A percentile compares a stretch with the other conserved stretches of the same genome.
Evolutionary conservation across 2,113 vertebrate species (phyloP).

Genomic region (Cottus gobio): DNA sequence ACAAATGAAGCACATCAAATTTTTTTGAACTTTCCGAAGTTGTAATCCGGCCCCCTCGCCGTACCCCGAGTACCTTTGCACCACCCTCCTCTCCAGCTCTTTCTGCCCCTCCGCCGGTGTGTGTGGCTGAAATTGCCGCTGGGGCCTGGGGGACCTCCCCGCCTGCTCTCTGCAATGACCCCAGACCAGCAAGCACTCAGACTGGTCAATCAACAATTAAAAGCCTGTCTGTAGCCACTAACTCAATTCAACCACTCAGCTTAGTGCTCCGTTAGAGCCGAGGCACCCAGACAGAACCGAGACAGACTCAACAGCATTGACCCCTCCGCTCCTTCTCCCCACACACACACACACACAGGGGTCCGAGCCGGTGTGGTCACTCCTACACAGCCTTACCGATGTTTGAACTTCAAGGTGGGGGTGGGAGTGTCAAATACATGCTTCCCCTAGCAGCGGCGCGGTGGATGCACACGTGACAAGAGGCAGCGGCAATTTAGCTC

Average conservation of each 20-base stretch:
- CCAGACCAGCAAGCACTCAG: slow-evolving; percentile 79
- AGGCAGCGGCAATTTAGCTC: slow-evolving; percentile 45
- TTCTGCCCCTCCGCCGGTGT: slow-evolving; percentile 17
- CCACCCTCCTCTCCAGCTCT: slow-evolving; percentile 19
- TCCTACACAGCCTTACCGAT: slow-evolving; percentile 42
- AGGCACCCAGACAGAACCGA: slow-evolving; percentile 73
- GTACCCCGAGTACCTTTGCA: slow-evolving; percentile 29
- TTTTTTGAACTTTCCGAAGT: slow-evolving; percentile 35
- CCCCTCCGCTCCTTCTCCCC: slow-evolving; percentile 37
- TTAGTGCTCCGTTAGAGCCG: slow-evolving; percentile 64
- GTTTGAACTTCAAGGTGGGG: slow-evolving; percentile 55
- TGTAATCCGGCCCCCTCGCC: slow-evolving; percentile 11
- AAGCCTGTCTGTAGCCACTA: slow-evolving; percentile 81
- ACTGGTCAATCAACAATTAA: slow-evolving; percentile 87
- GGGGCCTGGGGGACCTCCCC: slow-evolving; percentile 80
- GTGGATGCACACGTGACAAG: slow-evolving; percentile 21
- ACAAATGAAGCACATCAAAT: slow-evolving; percentile 20
- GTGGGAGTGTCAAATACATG: slow-evolving; percentile 21
- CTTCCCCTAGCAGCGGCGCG: slow-evolving; percentile 14
- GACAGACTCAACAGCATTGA: slow-evolving; percentile 70
- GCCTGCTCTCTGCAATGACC: slow-evolving; percentile 77
- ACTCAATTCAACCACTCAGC: slow-evolving; percentile 82
- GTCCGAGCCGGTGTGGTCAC: slow-evolving; percentile 49
- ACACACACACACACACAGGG: slow-evolving; percentile 10
- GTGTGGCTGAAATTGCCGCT: slow-evolving; percentile 78